Conservation (phyloP, 2,113 vertebrate genomes). For the Pica pica region DNA sequence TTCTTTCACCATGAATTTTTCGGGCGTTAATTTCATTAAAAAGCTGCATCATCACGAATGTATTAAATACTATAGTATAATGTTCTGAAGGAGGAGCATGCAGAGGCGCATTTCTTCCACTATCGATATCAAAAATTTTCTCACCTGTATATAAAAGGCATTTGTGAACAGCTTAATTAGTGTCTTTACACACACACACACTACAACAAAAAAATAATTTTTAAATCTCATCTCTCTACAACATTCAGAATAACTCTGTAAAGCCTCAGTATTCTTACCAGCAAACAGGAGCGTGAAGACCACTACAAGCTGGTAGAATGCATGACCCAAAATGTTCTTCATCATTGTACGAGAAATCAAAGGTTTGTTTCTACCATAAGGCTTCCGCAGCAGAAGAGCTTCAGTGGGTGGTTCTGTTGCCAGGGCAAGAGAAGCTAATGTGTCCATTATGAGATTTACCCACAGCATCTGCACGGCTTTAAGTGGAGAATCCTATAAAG, state of each 20-base stretch:
- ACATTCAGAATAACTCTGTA: background rate
- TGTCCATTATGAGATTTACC: conserved; percentile 99
- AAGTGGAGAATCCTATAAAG: conserved; percentile 91
- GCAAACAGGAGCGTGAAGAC: conserved; percentile 95
- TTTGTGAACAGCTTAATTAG: background rate
- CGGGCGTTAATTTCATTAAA: conserved; percentile 99
- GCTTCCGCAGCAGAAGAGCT: conserved; percentile 90
- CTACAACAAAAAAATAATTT: background rate
- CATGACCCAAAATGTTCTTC: conserved; percentile 98
- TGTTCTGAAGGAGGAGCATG: conserved; percentile 94
- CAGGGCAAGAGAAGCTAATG: conserved; percentile 94
- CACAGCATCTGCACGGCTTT: conserved; percentile 99
- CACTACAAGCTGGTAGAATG: conserved; percentile 90
- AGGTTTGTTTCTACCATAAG: conserved; percentile 98
- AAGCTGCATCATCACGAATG: conserved; percentile 98
- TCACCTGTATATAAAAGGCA: conserved; percentile 79
- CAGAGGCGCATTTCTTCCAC: conserved; percentile 90
- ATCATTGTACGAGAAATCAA: conserved; percentile 99
- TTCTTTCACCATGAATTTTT: conserved; percentile 98
- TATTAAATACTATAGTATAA: conserved; percentile 98
- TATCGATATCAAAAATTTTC: conserved; percentile 93
- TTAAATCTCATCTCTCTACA: background rate
- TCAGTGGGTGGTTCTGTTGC: conserved; percentile 98
- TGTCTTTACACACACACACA: background rate
- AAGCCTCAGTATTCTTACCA: conserved; percentile 76